Evolutionary conservation across 2,797 vertebrate genomes (phyloP), one percentile per base, ranked within the genome.

Genomic region (Brachymystax lenok): DNA sequence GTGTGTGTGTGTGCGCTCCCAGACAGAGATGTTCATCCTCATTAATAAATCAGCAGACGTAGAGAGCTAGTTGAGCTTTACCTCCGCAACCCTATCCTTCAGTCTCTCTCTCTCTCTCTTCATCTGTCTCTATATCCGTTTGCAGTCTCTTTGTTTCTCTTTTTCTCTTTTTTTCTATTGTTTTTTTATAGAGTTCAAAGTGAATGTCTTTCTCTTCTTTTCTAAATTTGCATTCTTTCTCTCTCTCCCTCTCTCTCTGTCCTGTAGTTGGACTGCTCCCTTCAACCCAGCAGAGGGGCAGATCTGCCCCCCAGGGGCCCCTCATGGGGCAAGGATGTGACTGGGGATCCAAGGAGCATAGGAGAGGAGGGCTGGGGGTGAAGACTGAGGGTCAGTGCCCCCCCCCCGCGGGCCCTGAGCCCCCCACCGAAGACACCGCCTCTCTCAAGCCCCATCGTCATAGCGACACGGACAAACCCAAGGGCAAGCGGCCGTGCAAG

Each of bases 401-500:
- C 86, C 95, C 90, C 17, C 83, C 40, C 40, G 3, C 10, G 3
- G 40, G 76, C 6, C 66, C 73, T 85, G 89, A 90, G 76, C 74
- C 54, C 27, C 84, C 82, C 0, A 89, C 94, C 82, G 94, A 95
- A 83, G 95, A 94, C 82, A 84, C 85, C 71, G 88, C 89, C 86
- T 94, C 95, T 84, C 89, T 90, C 80, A 93, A 96, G 91, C 93
- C 94, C 83, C 96, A 96, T 92, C 96, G 96, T 91, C 96, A 97
- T 89, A 92, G 94, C 73, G 96, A 98, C 89, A 90, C 93, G 19
- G 97, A 99, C 94, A 99, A 99, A 89, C 98, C 98, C 93, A 97
- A 98, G 92, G 98, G 98, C 95, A 99, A 99, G 94, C 95, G 97
- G 84, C 96, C 96, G 90, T 99, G 96, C 94, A 99, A 99, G 94